Conservation (phyloP, 2,888 invertebrate species). For the Tromatobia lineatoria region DNA sequence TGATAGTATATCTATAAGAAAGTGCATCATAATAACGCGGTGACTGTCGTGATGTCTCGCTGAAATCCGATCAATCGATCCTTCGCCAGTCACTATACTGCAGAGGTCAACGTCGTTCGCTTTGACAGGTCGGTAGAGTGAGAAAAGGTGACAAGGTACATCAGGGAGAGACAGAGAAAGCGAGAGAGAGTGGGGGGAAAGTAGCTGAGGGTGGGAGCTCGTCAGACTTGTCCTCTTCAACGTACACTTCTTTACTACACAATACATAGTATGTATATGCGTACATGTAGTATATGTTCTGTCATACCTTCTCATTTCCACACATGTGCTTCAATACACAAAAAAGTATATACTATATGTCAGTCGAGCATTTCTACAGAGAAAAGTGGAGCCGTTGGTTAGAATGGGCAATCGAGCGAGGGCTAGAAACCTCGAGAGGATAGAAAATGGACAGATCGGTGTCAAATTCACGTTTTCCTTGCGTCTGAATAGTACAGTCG, state of each 20-base stretch:
- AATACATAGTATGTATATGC: constrained; percentile 15
- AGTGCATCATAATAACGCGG: constrained; percentile 35
- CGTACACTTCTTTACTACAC: constrained; percentile 29
- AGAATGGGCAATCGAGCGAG: constrained; percentile 40
- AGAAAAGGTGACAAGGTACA: constrained; percentile 40
- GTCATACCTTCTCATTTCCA: constrained; percentile 12
- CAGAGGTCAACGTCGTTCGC: constrained; percentile 62
- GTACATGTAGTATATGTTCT: neutral
- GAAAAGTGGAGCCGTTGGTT: constrained; percentile 10
- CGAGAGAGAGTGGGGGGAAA: neutral
- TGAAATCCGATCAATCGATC: constrained; percentile 71
- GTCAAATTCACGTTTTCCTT: constrained; percentile 55
- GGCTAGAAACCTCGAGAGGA: constrained; percentile 14
- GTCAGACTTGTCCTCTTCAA: constrained; percentile 25
- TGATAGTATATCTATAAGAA: neutral
- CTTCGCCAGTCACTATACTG: constrained; percentile 42
- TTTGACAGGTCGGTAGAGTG: constrained; percentile 53
- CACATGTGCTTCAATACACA: neutral
- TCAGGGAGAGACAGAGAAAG: constrained; percentile 8
- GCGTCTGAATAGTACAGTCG: constrained; percentile 14
- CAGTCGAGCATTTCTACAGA: neutral
- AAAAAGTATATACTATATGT: neutral
- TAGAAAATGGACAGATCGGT: constrained; percentile 48
- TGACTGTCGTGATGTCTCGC: constrained; percentile 58
- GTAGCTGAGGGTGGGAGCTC: neutral